Percentiles rank a stretch among this genome's conserved stretches.
Evolutionary conservation across 2,113 vertebrate species (phyloP).

Genomic region (Martes martes): DNA sequence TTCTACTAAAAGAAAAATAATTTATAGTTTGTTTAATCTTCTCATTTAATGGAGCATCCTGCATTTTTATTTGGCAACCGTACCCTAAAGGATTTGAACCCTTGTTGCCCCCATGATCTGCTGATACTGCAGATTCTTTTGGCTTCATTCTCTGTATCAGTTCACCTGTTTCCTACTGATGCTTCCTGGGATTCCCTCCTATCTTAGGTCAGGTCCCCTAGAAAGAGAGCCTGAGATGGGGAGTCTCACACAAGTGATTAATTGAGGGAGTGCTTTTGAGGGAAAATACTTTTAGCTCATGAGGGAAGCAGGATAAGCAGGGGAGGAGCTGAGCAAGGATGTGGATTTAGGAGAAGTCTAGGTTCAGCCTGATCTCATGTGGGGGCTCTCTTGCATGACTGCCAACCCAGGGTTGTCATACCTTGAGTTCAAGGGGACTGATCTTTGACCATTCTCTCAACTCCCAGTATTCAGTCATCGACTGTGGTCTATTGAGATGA

Average conservation of each 20-base stretch:
- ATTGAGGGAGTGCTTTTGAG: background rate
- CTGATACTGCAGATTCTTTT: background rate
- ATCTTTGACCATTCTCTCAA: background rate
- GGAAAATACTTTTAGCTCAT: background rate
- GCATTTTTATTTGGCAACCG: background rate
- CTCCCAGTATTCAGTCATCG: background rate
- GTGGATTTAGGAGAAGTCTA: background rate
- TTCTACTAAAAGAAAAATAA: background rate
- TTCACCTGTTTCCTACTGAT: background rate
- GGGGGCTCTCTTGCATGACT: too few relatives aligned
- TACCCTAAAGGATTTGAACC: background rate
- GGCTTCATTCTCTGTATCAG: background rate
- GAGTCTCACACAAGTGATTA: background rate
- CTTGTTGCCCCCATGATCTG: background rate
- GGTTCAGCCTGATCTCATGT: background rate
- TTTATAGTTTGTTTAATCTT: background rate
- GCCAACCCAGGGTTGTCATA: background rate
- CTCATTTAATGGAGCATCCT: background rate
- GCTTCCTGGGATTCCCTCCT: background rate
- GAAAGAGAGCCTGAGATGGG: background rate
- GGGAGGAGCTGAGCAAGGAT: background rate
- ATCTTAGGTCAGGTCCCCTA: background rate
- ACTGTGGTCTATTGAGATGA: background rate
- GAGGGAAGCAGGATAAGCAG: background rate
- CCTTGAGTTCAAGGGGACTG: background rate